A percentile compares a stretch with the other conserved stretches of the same genome.
These are phyloP conservation scores for Pheosia tremula DNA, from an alignment of 2,888 invertebrate genomes.

Conservation along the genomic window DNA sequence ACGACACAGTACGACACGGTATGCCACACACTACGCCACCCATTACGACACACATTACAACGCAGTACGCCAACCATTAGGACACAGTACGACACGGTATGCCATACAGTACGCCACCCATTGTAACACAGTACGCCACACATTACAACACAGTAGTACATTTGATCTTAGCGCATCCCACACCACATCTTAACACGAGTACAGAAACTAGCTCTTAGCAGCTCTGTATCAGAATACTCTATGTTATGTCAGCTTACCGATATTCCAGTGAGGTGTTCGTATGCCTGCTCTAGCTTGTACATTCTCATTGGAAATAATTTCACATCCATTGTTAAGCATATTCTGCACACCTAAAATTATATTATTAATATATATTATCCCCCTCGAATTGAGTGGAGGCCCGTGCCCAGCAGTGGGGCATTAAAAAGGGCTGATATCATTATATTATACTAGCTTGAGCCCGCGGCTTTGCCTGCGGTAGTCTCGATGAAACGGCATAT, in stretches of 20 bases:
- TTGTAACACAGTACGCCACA: background rate
- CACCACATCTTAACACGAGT: background rate
- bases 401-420: too few species aligned
- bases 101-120: background rate
- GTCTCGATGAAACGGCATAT: too few species aligned
- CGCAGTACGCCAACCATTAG: background rate
- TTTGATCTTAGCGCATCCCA: too few species aligned
- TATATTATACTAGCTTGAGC: too few species aligned
- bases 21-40: too few species aligned
- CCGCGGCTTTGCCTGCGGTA: too few species aligned
- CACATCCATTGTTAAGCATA: constrained; percentile 57
- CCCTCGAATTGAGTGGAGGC: too few species aligned
- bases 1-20: background rate
- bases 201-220: too few species aligned
- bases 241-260: constrained; percentile 43
- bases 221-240: too few species aligned
- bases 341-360: constrained; percentile 61
- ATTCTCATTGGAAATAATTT: constrained; percentile 55
- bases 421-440: too few species aligned
- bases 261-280: constrained; percentile 59
- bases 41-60: background rate
- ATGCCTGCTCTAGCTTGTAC: constrained; percentile 55
- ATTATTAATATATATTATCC: background rate
- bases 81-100: background rate
- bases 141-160: background rate